These are phyloP conservation scores for Microctonus hyperodae DNA, from an alignment of 2,888 invertebrate genomes.

Conservation along the genomic window DNA sequence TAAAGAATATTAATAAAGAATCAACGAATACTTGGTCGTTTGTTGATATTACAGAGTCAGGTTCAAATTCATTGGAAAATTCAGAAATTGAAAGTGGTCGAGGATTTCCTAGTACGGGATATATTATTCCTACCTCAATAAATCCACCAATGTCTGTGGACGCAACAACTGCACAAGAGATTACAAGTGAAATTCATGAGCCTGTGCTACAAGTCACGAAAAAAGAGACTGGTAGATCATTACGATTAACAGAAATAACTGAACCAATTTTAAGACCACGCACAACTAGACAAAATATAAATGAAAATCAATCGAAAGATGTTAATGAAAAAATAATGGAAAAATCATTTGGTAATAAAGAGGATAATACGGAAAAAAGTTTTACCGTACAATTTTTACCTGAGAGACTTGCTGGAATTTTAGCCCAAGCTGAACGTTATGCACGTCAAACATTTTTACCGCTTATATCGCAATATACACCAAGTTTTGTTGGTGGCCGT, in stretches of 20 bases:
- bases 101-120: slow-evolving; percentile 51
- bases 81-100: slow-evolving; percentile 53
- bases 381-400: slow-evolving; percentile 81
- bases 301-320: slow-evolving; percentile 37
- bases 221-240: slow-evolving; percentile 56
- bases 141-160: slow-evolving; percentile 11
- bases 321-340: background rate
- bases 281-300: slow-evolving; percentile 57
- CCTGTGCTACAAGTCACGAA: slow-evolving; percentile 69
- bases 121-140: slow-evolving; percentile 35
- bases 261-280: slow-evolving; percentile 71
- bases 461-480: slow-evolving; percentile 80
- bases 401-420: slow-evolving; percentile 77
- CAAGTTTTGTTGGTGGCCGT: slow-evolving; percentile 67
- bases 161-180: slow-evolving; percentile 12
- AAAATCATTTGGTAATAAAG: background rate
- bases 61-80: slow-evolving; percentile 57
- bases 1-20: background rate
- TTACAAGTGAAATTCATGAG: slow-evolving; percentile 72
- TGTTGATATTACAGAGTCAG: slow-evolving; percentile 53
- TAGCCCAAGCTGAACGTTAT: slow-evolving; percentile 83
- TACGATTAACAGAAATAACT: slow-evolving; percentile 67
- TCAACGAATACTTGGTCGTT: slow-evolving; percentile 47
- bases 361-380: slow-evolving; percentile 45
- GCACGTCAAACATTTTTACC: slow-evolving; percentile 80